phyloP scores from a whole-genome alignment of 2,113 vertebrate species.

The Mola mola region DNA sequence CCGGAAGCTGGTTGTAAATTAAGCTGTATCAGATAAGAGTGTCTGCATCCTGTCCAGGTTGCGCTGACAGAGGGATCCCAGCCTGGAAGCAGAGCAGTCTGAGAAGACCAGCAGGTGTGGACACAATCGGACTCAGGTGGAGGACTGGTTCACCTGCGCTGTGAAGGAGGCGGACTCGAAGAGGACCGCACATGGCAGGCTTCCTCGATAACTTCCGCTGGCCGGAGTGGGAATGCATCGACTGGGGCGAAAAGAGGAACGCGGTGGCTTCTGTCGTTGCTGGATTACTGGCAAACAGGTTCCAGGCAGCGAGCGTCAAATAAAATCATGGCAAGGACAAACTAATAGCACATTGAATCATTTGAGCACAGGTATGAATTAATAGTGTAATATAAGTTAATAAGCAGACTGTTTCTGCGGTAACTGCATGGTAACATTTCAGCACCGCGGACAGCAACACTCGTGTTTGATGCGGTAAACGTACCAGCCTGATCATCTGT shows the following conservation, averaged over 20 bases:
- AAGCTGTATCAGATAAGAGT: too few species aligned
- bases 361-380: too few species aligned
- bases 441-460: neutral
- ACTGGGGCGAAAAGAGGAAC: slow-evolving; percentile 92
- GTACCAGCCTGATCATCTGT: too few species aligned
- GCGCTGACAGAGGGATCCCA: too few species aligned
- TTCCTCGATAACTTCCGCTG: slow-evolving; percentile 93
- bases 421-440: neutral
- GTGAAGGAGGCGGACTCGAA: neutral
- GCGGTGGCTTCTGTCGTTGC: slow-evolving; percentile 86
- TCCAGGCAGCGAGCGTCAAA: too few species aligned
- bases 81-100: neutral
- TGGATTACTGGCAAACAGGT: slow-evolving; percentile 83
- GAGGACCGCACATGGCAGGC: slow-evolving; percentile 84
- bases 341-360: too few species aligned
- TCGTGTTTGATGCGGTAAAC: too few species aligned
- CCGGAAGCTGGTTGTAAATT: too few species aligned
- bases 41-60: too few species aligned
- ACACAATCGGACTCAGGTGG: neutral
- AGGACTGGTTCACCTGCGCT: neutral
- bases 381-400: too few species aligned
- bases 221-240: slow-evolving; percentile 91
- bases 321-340: too few species aligned
- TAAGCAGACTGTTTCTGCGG: neutral
- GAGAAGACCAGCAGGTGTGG: neutral